Percentiles rank a stretch among this genome's conserved stretches.
Conservation (phyloP, 2,888 invertebrate species). For the Ethmia dodecea region DNA sequence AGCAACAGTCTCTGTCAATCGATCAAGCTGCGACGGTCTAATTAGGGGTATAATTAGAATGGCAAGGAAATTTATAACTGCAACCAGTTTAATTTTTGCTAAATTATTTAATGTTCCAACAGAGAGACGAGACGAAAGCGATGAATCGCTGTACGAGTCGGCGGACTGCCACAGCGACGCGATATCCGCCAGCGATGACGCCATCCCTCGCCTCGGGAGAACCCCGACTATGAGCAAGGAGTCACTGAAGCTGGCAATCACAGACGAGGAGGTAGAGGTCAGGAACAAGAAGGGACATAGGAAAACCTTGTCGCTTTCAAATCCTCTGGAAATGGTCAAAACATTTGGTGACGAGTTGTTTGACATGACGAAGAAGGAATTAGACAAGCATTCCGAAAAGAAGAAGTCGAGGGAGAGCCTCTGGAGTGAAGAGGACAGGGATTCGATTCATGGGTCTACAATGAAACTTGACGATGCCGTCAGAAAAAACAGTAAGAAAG, state of each 20-base stretch:
- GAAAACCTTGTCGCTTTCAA: slow-evolving; percentile 70
- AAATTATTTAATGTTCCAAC: slow-evolving; percentile 26
- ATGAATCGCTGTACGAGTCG: slow-evolving; percentile 69
- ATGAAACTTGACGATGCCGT: slow-evolving; percentile 53
- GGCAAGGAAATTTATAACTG: slow-evolving; percentile 12
- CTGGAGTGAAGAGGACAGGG: slow-evolving; percentile 70
- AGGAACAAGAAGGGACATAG: slow-evolving; percentile 60
- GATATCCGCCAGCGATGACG: slow-evolving; percentile 65
- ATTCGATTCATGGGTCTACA: slow-evolving; percentile 58
- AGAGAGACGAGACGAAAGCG: slow-evolving; percentile 70
- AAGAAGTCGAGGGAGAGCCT: slow-evolving; percentile 68
- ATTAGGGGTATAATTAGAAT: slow-evolving; percentile 1
- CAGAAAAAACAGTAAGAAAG: slow-evolving; percentile 62
- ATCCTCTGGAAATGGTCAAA: slow-evolving; percentile 67
- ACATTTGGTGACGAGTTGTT: slow-evolving; percentile 70
- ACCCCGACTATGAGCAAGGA: slow-evolving; percentile 69
- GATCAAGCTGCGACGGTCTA: not conserved
- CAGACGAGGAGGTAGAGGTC: slow-evolving; percentile 63
- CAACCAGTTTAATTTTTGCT: not conserved
- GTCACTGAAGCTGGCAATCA: slow-evolving; percentile 63
- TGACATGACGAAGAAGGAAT: slow-evolving; percentile 53
- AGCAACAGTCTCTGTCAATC: not conserved
- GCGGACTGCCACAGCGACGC: slow-evolving; percentile 68
- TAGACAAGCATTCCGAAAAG: slow-evolving; percentile 57
- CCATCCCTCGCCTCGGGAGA: slow-evolving; percentile 52